Evolutionary conservation across 2,113 vertebrate species (phyloP), one percentile per base, ranked within the genome.

Genomic region (human (Homo sapiens)): DNA sequence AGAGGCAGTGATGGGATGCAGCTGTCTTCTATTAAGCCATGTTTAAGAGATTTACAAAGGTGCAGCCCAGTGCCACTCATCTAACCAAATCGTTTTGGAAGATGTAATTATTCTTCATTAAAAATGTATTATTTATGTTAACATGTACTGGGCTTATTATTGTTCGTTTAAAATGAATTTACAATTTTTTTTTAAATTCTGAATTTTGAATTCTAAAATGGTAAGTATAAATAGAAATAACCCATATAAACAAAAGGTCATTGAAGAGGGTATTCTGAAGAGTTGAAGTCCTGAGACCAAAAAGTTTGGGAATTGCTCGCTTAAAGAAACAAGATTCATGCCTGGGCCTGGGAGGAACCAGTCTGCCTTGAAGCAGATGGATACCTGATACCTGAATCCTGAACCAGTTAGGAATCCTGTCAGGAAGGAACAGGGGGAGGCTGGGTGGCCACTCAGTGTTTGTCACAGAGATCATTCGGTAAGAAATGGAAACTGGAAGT

Each of bases 11-110:
- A 81, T 50, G 40, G 70, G 83, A 96, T 50, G 45, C 92, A 98
- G 93, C 95, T 98, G 93, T 96, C 85, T 95, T 95, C 73, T 73
- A 90, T 96, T 89, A 97, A 95, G 72, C 52, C n/a, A 32, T 85
- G 68, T 84, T 96, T 90, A 90, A 84, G 92, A 97, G 76, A 83
- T 85, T 96, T 95, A 78, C 17, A 73, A 85, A 97, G 82, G n/a
- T 73, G 14, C 94, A 97, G 90, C 70, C 64, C 43, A 92, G 5
- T 76, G 59, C 82, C 72, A 59, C 93, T 96, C 82, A 81, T n/a
- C 81, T 98, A 40, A 55, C 57, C 84, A 94, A 94, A 97, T 81
- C 96, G 93, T 94, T 90, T 96, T 96, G 84, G 52, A 96, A 96
- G 66, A 90, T 89, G 57, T 55, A 92, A 48, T 89, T 70, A 66